Evolutionary conservation across 2,888 invertebrate species (phyloP).

Genomic region (Spilosoma lubricipeda): DNA sequence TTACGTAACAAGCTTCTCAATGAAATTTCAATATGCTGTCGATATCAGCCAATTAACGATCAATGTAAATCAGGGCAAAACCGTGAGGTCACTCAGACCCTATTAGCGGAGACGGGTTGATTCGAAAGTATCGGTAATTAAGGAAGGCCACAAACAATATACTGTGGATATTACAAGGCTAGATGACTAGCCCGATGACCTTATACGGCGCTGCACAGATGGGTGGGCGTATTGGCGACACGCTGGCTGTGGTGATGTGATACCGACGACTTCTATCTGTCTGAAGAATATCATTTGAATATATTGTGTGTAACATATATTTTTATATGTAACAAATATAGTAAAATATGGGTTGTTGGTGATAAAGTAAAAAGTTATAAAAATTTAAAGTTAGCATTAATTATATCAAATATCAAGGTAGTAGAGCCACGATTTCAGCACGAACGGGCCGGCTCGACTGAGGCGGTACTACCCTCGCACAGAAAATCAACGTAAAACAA

Average conservation of each 20-base stretch:
- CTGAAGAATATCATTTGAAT: background rate
- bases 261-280: constrained; percentile 14
- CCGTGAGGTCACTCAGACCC: constrained; percentile 63
- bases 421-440: too few species aligned
- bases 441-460: too few species aligned
- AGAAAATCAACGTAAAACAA: too few species aligned
- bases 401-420: too few species aligned
- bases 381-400: too few species aligned
- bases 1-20: constrained; percentile 52
- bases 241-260: constrained; percentile 54
- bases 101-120: constrained; percentile 65
- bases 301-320: background rate
- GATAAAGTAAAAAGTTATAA: too few species aligned
- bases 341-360: too few species aligned
- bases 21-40: constrained; percentile 52
- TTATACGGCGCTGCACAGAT: constrained; percentile 55
- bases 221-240: constrained; percentile 58
- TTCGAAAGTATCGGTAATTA: constrained; percentile 72
- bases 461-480: too few species aligned
- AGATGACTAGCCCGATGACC: constrained; percentile 51
- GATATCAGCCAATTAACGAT: constrained; percentile 64
- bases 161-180: constrained; percentile 55
- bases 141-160: constrained; percentile 67
- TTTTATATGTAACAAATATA: background rate
- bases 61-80: constrained; percentile 68